Evolutionary conservation across 2,888 invertebrate genomes (phyloP), one percentile per base, ranked within the genome.

Genomic region (Rhagium mordax): DNA sequence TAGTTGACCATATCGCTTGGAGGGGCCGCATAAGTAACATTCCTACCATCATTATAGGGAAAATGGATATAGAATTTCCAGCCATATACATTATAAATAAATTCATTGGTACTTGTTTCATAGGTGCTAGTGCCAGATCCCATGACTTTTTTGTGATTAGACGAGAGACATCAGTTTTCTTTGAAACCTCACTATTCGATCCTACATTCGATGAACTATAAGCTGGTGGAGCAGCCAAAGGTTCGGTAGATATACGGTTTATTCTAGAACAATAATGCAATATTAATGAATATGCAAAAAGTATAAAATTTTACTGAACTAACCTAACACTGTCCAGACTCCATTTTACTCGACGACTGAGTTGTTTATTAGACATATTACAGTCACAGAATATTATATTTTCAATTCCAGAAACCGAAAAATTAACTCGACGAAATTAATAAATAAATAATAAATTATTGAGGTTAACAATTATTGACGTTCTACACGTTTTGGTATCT

Each of bases 1-100:
- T 94, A 47, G 97, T 95, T 0, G 96, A 91, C 87, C 99, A 96
- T 70, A 99, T 90, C 2, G 99, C 98, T 89, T 99, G 98, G 24
- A 99, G 93, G 1, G 99, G 99, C 75, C 98, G 91, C 83, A 99
- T 95, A 82, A 99, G 94, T 89, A 99, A 91, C 99, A 99, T 99
- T 53, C 98, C 98, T 7, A 99, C 98, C 99, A 99, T 99, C 99
- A 99, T 99, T 60, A 99, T 99, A 0, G 99, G 99, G 84, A 99
- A 99, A 83, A 99, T 99, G 0, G 98, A 99, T 83, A 99, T 98
- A 0, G 98, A 98, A 87, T 97, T 98, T 16, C 99, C 99, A 67
- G 99, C 98, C 99, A 99, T 99, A 88, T 99, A 99, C 98, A 99
- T 98, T 74, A 99, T 97, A 87, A 99, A 98, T 75, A 99, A 90